Evolutionary conservation across 2,113 vertebrate genomes (phyloP).

Genomic region (Synchiropus splendidus): DNA sequence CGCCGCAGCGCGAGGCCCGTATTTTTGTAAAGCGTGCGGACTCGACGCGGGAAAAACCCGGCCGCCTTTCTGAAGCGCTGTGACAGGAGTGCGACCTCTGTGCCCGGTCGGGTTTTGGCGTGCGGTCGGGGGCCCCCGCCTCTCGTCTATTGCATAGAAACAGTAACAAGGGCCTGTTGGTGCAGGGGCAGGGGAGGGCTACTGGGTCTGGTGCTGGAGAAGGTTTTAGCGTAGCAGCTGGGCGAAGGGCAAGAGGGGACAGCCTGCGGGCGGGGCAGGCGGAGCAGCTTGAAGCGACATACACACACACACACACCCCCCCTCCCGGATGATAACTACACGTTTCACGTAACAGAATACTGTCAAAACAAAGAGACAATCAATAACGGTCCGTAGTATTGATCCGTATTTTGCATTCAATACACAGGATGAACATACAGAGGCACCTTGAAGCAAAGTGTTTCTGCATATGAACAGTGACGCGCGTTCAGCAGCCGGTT

Average conservation of each 20-base stretch:
- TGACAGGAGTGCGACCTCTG: conserved; percentile 34
- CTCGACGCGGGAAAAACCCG: conserved; percentile 20
- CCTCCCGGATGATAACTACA: conserved; percentile 54
- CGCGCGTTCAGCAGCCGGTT: conserved; percentile 58
- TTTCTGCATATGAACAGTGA: conserved; percentile 69
- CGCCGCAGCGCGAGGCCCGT: no score
- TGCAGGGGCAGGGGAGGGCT: conserved; percentile 36
- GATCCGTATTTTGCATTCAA: conserved; percentile 64
- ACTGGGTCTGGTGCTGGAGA: conserved; percentile 43
- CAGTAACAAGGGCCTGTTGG: conserved; percentile 52
- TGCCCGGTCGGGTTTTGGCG: conserved; percentile 42
- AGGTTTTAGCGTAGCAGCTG: conserved; percentile 55
- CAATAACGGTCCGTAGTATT: conserved; percentile 58
- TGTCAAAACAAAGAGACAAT: conserved; percentile 60
- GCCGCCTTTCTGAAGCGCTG: conserved; percentile 31
- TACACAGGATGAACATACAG: conserved; percentile 63
- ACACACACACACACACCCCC: conserved; percentile 42
- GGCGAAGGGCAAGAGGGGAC: conserved; percentile 45
- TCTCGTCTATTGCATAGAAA: conserved; percentile 73
- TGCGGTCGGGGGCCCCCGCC: conserved; percentile 48
- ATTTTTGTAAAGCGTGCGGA: conserved; percentile 35
- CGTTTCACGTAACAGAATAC: conserved; percentile 65
- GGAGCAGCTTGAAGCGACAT: conserved; percentile 54
- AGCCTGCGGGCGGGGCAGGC: conserved; percentile 47
- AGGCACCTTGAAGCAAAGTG: conserved; percentile 66